These are phyloP conservation scores for Siniperca scherzeri DNA, from an alignment of 2,797 vertebrate genomes.

Conservation along the genomic window DNA sequence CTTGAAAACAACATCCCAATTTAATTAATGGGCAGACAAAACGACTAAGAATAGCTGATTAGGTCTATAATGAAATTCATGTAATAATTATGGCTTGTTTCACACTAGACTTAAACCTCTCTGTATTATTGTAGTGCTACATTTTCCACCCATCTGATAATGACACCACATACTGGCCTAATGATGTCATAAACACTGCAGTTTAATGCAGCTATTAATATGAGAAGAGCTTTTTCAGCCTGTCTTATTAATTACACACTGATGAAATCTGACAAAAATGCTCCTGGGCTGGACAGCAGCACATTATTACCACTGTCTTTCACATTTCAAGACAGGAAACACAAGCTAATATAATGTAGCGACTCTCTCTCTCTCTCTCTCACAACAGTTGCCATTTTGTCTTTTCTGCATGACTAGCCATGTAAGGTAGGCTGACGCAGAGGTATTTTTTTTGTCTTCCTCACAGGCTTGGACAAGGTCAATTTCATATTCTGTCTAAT, in stretches of 20 bases:
- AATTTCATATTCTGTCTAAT: slow-evolving; percentile 64
- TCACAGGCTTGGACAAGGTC: slow-evolving; percentile 56
- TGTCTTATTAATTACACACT: slow-evolving; percentile 80
- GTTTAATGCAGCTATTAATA: slow-evolving; percentile 72
- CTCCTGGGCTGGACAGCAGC: slow-evolving; percentile 65
- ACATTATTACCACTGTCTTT: slow-evolving; percentile 72
- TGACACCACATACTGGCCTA: slow-evolving; percentile 72
- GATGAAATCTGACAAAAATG: slow-evolving; percentile 67
- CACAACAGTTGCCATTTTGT: slow-evolving; percentile 61
- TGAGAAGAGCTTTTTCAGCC: slow-evolving; percentile 56
- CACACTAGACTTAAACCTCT: slow-evolving; percentile 61
- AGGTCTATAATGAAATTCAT: slow-evolving; percentile 60
- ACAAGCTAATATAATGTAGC: slow-evolving; percentile 55
- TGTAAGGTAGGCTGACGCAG: slow-evolving; percentile 61
- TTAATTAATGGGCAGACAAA: slow-evolving; percentile 47
- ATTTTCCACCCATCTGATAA: slow-evolving; percentile 77
- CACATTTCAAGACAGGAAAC: slow-evolving; percentile 72
- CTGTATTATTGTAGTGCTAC: slow-evolving; percentile 72
- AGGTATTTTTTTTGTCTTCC: slow-evolving; percentile 51
- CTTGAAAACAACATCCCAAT: slow-evolving; percentile 17
- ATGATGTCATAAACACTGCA: slow-evolving; percentile 79
- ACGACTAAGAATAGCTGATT: slow-evolving; percentile 45
- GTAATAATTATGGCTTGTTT: slow-evolving; percentile 69
- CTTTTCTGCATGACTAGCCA: slow-evolving; percentile 65
- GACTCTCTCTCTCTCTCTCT: slow-evolving; percentile 26